Base-by-base conservation (phyloP, 2,888 invertebrate genomes). In the Sicus ferrugineus region DNA sequence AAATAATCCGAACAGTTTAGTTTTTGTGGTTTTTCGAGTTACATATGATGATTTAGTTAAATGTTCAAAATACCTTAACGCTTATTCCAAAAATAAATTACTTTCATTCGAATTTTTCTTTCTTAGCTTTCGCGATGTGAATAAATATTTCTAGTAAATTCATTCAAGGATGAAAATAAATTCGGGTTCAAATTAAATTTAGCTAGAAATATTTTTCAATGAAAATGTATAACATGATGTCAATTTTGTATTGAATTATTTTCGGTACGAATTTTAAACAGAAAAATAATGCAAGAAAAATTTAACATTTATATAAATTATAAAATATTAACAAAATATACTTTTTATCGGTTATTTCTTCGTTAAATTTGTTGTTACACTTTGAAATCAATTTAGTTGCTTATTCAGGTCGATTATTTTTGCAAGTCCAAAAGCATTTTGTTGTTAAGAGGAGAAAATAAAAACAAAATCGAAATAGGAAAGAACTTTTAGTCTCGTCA, bases 271-370 rank as follows among this genome's bases (percentile, higher is more conserved):
- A 16, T 14, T 23, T 54, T 54, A 21, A 54, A 38, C 23, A 50
- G 1, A 19, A 50, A 65, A 65, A 34, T 52, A 65, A 54, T 52
- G 7, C 64, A 52, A 54, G 23, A n/a, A 9, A 52, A 65, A 65
- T 52, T 65, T 65, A 26, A 54, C 2, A 26, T 23, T 42, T 54
- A 3, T 28, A 23, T 54, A 23, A 21, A 2, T 52, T 21, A 52
- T 21, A 52, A 19, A 21, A n/a, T 28, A 5, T 3, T 28, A 56
- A n/a, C 26, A 11, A 59, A 62, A 42, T 67, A 67, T 30, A 50
- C 34, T 58, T 61, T 42, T 67, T 64, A 54, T 65, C 11, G 14
- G 7, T 62, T 23, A 50, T 72, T 42, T 72, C 14, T 34, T 19
- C 4, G n/a, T 42, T 42, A n/a, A n/a, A n/a, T n/a, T n/a, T n/a